Percentiles rank a stretch among this genome's conserved stretches.
phyloP scores from a whole-genome alignment of 1,140 invertebrate genomes.

The Lucilia sericata region DNA sequence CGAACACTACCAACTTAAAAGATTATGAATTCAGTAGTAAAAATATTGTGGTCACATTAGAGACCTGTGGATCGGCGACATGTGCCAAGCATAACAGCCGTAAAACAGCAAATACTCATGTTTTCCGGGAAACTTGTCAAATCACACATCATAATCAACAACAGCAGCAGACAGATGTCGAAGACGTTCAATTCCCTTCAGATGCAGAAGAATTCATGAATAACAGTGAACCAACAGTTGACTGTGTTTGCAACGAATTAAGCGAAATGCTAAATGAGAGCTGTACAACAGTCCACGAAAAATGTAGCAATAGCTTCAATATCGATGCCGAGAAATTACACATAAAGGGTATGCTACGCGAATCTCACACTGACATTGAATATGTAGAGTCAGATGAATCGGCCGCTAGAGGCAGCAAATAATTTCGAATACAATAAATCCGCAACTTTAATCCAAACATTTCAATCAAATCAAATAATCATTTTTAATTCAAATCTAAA shows the following conservation, averaged over 20 bases:
- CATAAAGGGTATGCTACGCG: slow-evolving; percentile 67
- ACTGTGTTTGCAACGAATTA: slow-evolving; percentile 58
- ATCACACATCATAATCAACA: background rate
- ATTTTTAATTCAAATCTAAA: slow-evolving; percentile 17
- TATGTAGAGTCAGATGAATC: slow-evolving; percentile 68
- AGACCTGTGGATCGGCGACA: slow-evolving; percentile 4
- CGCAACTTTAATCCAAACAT: slow-evolving; percentile 45
- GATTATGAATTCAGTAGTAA: slow-evolving; percentile 40
- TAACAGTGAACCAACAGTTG: slow-evolving; percentile 45
- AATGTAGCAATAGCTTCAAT: slow-evolving; percentile 66
- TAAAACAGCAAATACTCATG: background rate
- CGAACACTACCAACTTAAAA: slow-evolving; percentile 31
- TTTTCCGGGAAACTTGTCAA: background rate
- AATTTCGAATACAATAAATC: slow-evolving; percentile 40
- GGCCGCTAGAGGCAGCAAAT: slow-evolving; percentile 60
- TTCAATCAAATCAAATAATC: slow-evolving; percentile 45
- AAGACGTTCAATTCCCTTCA: slow-evolving; percentile 70
- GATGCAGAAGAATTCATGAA: slow-evolving; percentile 67
- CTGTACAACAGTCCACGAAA: slow-evolving; percentile 68
- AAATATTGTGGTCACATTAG: slow-evolving; percentile 44
- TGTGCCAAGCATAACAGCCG: background rate
- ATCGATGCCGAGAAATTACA: slow-evolving; percentile 68
- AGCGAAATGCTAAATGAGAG: slow-evolving; percentile 67
- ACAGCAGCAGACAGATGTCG: slow-evolving; percentile 69
- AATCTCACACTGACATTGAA: slow-evolving; percentile 70